phyloP scores from a whole-genome alignment of 2,113 vertebrate genomes.

The Anguilla japonica region DNA sequence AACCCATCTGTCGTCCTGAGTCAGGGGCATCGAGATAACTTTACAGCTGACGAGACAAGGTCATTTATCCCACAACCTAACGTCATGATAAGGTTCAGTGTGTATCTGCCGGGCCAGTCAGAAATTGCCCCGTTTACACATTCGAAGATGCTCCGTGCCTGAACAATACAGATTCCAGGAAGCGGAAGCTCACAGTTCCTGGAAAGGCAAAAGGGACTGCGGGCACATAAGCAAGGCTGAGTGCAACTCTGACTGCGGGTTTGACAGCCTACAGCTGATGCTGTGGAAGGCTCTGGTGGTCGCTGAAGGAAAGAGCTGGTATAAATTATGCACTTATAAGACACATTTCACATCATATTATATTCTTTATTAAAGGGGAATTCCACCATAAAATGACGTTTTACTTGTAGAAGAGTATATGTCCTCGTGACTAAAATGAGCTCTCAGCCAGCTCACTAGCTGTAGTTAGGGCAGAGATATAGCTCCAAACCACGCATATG shows the following conservation, averaged over 20 bases:
- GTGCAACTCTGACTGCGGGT: background rate
- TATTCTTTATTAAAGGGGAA: too few relatives aligned
- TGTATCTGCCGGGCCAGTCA: background rate
- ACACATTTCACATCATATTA: too few relatives aligned
- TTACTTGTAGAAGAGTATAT: too few relatives aligned
- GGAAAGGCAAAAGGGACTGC: background rate
- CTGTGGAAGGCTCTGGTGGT: background rate
- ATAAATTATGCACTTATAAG: background rate
- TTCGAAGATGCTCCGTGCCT: background rate
- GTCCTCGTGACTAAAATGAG: too few relatives aligned
- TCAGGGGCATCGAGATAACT: background rate
- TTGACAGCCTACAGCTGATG: background rate
- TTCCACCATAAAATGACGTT: too few relatives aligned
- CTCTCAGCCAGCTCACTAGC: too few relatives aligned
- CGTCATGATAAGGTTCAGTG: background rate
- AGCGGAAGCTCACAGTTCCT: background rate
- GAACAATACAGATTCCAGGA: background rate
- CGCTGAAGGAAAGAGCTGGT: background rate
- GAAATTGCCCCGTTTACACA: background rate
- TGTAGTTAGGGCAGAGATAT: too few relatives aligned
- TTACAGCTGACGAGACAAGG: background rate
- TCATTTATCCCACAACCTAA: background rate
- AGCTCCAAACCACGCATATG: too few relatives aligned
- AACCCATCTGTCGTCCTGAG: background rate
- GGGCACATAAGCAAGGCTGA: background rate